Evolutionary conservation across 2,888 invertebrate species (phyloP).

Genomic region (Dione vanillae): DNA sequence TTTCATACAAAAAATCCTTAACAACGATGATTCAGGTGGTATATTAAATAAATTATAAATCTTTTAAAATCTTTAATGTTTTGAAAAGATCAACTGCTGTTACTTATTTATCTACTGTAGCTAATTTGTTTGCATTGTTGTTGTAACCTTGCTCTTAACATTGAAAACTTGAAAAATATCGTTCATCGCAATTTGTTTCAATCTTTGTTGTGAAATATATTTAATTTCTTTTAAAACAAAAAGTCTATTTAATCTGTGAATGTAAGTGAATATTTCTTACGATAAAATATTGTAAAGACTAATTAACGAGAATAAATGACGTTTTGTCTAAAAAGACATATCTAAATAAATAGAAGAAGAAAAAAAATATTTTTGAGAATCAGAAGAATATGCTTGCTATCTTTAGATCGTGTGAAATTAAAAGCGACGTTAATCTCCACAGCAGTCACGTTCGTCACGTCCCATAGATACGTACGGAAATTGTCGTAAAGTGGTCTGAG

Average conservation of each 20-base stretch:
- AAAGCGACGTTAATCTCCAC: constrained; percentile 7
- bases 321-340: too few relatives aligned
- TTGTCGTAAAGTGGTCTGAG: constrained; percentile 27
- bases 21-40: too few relatives aligned
- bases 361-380: too few relatives aligned
- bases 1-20: too few relatives aligned
- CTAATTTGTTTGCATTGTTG: constrained; percentile 5
- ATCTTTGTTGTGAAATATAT: neutral
- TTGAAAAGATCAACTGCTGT: neutral
- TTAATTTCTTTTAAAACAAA: neutral
- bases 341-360: neutral
- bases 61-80: neutral
- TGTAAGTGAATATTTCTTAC: neutral
- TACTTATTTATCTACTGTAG: constrained; percentile 1
- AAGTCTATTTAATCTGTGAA: neutral
- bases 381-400: neutral
- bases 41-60: too few relatives aligned
- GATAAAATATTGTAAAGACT: neutral
- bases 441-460: constrained; percentile 20
- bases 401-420: neutral
- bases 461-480: constrained; percentile 27
- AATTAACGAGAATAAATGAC: too few relatives aligned
- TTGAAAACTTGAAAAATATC: neutral
- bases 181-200: neutral
- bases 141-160: constrained; percentile 8